phyloP scores from a whole-genome alignment of 2,797 vertebrate genomes.

The Dermochelys coriacea region DNA sequence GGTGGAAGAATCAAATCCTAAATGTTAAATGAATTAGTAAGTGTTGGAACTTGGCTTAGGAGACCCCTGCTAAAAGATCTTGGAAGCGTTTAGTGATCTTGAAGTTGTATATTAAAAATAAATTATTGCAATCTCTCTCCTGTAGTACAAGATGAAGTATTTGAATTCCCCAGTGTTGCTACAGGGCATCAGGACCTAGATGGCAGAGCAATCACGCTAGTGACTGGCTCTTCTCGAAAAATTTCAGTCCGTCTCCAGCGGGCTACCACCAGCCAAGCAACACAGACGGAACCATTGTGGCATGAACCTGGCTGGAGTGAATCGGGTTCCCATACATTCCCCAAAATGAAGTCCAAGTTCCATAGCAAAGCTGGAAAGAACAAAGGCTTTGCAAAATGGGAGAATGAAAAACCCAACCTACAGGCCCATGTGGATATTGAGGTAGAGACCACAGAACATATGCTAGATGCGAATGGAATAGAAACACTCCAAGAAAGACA shows the following conservation, averaged over 20 bases:
- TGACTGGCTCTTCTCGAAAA: slow-evolving; percentile 93
- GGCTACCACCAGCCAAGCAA: slow-evolving; percentile 94
- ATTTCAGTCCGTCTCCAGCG: slow-evolving; percentile 95
- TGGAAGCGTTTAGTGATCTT: background rate
- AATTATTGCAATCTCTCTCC: slow-evolving; percentile 5
- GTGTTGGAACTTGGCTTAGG: background rate
- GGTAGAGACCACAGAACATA: slow-evolving; percentile 56
- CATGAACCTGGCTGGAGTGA: slow-evolving; percentile 89
- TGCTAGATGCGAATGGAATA: slow-evolving; percentile 78
- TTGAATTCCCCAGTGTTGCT: slow-evolving; percentile 88
- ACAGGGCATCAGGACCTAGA: slow-evolving; percentile 82
- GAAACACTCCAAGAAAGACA: slow-evolving; percentile 80
- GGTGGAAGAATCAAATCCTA: background rate
- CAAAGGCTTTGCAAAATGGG: slow-evolving; percentile 94
- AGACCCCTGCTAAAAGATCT: background rate
- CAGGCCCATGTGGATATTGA: slow-evolving; percentile 74
- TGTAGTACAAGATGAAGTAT: slow-evolving; percentile 94
- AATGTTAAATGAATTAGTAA: background rate
- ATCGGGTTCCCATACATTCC: slow-evolving; percentile 93
- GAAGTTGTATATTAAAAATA: background rate
- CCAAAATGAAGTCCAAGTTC: slow-evolving; percentile 94
- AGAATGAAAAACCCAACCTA: slow-evolving; percentile 85
- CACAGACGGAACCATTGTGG: slow-evolving; percentile 94
- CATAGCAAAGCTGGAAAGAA: slow-evolving; percentile 89
- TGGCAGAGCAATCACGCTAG: slow-evolving; percentile 91